Percentiles rank a stretch among this genome's conserved stretches.
Conservation (phyloP, 2,888 invertebrate genomes). For the Margaritifera margaritifera region DNA sequence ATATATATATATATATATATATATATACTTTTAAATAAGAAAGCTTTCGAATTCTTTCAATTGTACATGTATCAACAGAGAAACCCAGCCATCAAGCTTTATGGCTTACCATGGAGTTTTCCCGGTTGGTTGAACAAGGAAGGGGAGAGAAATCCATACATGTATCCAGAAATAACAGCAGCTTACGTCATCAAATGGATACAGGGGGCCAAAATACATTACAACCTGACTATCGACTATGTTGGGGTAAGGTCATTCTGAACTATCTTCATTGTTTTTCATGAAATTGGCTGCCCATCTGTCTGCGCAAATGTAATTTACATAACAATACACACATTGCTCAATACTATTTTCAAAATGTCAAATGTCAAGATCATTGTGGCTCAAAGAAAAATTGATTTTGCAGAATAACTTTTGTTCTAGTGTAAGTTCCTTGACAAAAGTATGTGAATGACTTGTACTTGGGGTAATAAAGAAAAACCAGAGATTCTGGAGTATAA, state of each 20-base stretch:
- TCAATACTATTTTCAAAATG: too few relatives aligned
- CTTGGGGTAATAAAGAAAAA: too few relatives aligned
- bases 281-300: not conserved
- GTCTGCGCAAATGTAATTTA: too few relatives aligned
- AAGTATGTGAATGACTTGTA: too few relatives aligned
- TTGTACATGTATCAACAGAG: conserved; percentile 41
- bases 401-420: too few relatives aligned
- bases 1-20: too few relatives aligned
- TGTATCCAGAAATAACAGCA: conserved; percentile 44
- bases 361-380: too few relatives aligned
- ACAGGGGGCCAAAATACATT: conserved; percentile 58
- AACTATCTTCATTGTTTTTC: not conserved
- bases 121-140: conserved; percentile 69
- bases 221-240: conserved; percentile 68
- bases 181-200: conserved; percentile 70
- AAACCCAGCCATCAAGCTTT: conserved; percentile 68
- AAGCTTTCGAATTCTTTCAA: not conserved
- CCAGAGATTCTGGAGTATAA: too few relatives aligned
- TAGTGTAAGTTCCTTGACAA: too few relatives aligned
- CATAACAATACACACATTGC: too few relatives aligned
- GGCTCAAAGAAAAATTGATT: too few relatives aligned
- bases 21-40: not conserved
- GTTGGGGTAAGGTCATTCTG: conserved; percentile 60
- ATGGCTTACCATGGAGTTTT: conserved; percentile 70
- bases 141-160: conserved; percentile 60